These are phyloP conservation scores for Orius laevigatus DNA, from an alignment of 1,140 invertebrate species.

Conservation along the genomic window DNA sequence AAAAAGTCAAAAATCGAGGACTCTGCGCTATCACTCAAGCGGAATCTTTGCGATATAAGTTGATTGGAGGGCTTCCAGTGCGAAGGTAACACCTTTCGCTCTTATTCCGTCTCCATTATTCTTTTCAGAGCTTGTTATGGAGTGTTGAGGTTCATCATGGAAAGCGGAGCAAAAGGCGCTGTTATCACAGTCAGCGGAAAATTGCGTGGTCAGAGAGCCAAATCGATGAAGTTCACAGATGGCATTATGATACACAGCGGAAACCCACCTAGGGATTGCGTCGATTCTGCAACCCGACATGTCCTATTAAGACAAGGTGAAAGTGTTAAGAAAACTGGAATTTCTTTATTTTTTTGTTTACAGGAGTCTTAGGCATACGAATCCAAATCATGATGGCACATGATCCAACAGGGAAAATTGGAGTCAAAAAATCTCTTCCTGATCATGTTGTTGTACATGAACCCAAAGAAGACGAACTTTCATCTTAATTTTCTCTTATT, in stretches of 20 bases:
- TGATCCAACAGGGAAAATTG: constrained; percentile 91
- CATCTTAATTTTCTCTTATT: no score
- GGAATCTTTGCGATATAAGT: constrained; percentile 94
- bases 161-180: constrained; percentile 89
- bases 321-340: not conserved
- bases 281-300: constrained; percentile 93
- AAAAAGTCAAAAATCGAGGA: constrained; percentile 95
- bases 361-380: constrained; percentile 72
- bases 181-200: constrained; percentile 99
- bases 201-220: constrained; percentile 94
- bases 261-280: constrained; percentile 95
- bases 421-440: constrained; percentile 90
- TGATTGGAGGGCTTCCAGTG: constrained; percentile 87
- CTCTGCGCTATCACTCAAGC: constrained; percentile 98
- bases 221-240: constrained; percentile 99
- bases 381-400: constrained; percentile 99
- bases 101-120: not conserved
- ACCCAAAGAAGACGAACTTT: constrained; percentile 60
- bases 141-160: constrained; percentile 98
- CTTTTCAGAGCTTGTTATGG: constrained; percentile 83
- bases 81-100: constrained; percentile 53
- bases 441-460: constrained; percentile 91
- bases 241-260: constrained; percentile 99
- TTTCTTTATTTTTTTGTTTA: not conserved
- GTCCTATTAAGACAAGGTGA: constrained; percentile 88